Evolutionary conservation across 2,888 invertebrate genomes (phyloP).

Genomic region (Homarus gammarus): DNA sequence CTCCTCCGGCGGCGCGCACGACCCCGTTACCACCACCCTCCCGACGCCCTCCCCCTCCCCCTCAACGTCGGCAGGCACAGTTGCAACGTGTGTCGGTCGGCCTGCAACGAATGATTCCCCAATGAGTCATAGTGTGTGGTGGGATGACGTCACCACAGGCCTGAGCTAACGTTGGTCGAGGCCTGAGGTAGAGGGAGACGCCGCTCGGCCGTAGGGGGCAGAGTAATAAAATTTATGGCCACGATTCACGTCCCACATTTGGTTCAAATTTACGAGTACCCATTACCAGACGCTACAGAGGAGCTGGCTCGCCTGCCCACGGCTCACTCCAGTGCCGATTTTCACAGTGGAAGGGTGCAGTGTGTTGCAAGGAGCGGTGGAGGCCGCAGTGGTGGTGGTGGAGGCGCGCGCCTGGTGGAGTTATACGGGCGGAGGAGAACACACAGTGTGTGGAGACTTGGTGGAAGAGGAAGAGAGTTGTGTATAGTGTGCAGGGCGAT

Average conservation of each 20-base stretch:
- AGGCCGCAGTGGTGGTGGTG: slow-evolving; percentile 7
- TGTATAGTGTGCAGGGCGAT: slow-evolving; percentile 65
- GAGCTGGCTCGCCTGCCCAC: slow-evolving; percentile 68
- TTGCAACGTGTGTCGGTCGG: slow-evolving; percentile 18
- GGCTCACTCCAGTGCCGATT: slow-evolving; percentile 74
- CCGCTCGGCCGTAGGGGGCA: slow-evolving; percentile 60
- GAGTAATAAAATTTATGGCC: slow-evolving; percentile 76
- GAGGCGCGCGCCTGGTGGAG: neutral
- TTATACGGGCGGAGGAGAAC: neutral
- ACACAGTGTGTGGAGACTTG: slow-evolving; percentile 38
- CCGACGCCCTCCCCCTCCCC: slow-evolving; percentile 2
- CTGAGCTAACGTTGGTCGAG: slow-evolving; percentile 19
- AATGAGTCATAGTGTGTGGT: slow-evolving; percentile 57
- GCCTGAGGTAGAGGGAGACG: slow-evolving; percentile 19
- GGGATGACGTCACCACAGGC: slow-evolving; percentile 48
- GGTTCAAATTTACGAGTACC: slow-evolving; percentile 76
- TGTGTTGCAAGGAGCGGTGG: slow-evolving; percentile 60
- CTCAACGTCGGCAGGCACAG: slow-evolving; percentile 3
- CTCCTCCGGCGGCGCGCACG: slow-evolving; percentile 11
- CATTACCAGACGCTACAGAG: slow-evolving; percentile 74
- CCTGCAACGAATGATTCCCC: slow-evolving; percentile 23
- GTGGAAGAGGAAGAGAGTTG: slow-evolving; percentile 44
- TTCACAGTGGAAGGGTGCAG: slow-evolving; percentile 69
- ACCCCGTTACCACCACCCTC: slow-evolving; percentile 54
- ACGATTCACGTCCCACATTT: slow-evolving; percentile 76